Percentiles rank a stretch among this genome's conserved stretches.
phyloP scores from a whole-genome alignment of 1,140 invertebrate genomes.

The Theocolax elegans region DNA sequence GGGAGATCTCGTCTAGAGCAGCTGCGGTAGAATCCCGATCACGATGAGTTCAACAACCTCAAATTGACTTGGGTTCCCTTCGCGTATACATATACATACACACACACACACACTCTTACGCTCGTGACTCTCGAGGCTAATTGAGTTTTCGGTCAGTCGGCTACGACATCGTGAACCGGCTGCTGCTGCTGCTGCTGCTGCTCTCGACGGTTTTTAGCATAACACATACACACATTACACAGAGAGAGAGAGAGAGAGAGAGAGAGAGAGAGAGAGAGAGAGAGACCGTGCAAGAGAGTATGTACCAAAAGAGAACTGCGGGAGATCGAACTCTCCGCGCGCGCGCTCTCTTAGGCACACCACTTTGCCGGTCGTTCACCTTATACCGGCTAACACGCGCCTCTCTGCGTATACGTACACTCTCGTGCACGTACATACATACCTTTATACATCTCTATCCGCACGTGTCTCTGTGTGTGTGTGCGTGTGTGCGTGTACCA shows the following conservation, averaged over 20 bases:
- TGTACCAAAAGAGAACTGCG: slow-evolving; percentile 20
- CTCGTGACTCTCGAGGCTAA: slow-evolving; percentile 46
- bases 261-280: not conserved
- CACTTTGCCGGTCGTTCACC: slow-evolving; percentile 54
- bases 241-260: not conserved
- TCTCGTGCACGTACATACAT: not conserved
- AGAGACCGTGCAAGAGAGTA: not conserved
- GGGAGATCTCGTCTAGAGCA: too few species aligned
- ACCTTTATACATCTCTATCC: not conserved
- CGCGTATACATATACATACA: not conserved
- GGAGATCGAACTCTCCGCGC: slow-evolving; percentile 12
- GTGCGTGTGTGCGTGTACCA: not conserved
- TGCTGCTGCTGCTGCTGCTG: slow-evolving; percentile 45
- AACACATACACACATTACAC: too few species aligned
- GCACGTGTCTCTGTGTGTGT: not conserved
- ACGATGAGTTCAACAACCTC: slow-evolving; percentile 41
- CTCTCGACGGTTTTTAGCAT: slow-evolving; percentile 30
- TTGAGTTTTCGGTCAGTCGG: slow-evolving; percentile 58
- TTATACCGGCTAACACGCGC: slow-evolving; percentile 24
- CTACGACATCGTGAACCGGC: slow-evolving; percentile 49
- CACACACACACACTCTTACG: slow-evolving; percentile 10
- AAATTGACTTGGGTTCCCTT: slow-evolving; percentile 48
- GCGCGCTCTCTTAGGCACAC: slow-evolving; percentile 40
- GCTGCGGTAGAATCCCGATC: not conserved
- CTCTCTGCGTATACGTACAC: not conserved